Base-by-base conservation (phyloP, 2,113 vertebrate species). In the Lagopus muta region DNA sequence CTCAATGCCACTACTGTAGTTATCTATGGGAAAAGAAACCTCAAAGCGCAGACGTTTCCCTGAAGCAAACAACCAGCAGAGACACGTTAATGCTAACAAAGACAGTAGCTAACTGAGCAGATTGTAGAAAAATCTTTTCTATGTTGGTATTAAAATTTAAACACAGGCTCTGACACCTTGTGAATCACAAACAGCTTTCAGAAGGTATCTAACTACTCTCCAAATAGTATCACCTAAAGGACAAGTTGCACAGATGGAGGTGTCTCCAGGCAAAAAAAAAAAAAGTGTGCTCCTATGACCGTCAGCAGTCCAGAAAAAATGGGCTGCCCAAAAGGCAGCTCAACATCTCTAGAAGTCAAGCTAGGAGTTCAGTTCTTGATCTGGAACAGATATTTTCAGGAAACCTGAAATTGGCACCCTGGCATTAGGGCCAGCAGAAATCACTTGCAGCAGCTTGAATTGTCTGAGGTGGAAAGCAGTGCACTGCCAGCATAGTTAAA, bases 31-130 rank as follows among this genome's bases (percentile, higher is more conserved):
- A 88, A 85, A 92, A 85, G 47, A 89, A 87, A 74, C 66, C 89
- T 93, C 91, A 71, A 93, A 94, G 89, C 42, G 78, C 87, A 95
- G 95, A 86, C 83, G 7, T 28, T 67, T 88, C 92, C 89, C 86
- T 64, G 40, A 89, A 94, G 82, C 84, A 80, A 91, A 67, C 75
- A 91, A 92, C 89, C 77, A 93, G 66, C 43, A 90, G 58, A 87
- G 13, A 6, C 60, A 90, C 85, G 66, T 0, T 66, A 34, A 89
- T 74, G 87, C 84, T 76, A 93, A 82, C 72, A 52, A 92, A 67
- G 45, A 89, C 43, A 82, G 45, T 28, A 81, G 58, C 66, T 76
- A 72, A 79, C 36, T 27, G n/a, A 73, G 54, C 19, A 93, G 55
- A 83, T 5, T 0, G 2, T 17, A 91, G 36, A 70, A 85, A 82